Evolutionary conservation across 2,113 vertebrate species (phyloP).

Genomic region (Burhinus oedicnemus): DNA sequence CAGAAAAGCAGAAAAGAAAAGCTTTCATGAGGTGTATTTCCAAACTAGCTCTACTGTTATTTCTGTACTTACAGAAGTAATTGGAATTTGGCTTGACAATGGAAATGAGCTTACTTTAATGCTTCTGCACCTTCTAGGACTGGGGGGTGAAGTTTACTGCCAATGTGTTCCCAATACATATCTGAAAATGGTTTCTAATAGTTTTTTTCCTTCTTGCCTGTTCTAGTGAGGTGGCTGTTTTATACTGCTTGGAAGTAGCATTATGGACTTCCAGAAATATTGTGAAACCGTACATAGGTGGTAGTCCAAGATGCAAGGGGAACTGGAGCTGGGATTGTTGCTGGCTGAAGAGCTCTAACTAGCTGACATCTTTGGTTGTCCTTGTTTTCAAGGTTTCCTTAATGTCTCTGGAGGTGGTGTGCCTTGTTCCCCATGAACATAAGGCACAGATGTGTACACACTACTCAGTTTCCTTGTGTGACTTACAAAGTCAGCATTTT

Average conservation of each 20-base stretch:
- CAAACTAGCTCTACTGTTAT: not conserved
- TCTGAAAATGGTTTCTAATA: not conserved
- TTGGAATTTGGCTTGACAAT: not conserved
- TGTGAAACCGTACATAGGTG: not conserved
- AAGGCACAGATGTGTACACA: not conserved
- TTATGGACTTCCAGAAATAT: not conserved
- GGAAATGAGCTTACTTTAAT: not conserved
- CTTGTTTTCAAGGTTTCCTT: not conserved
- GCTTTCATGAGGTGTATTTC: not conserved
- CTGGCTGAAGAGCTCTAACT: not conserved
- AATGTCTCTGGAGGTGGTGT: not conserved
- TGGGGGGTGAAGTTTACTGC: not conserved
- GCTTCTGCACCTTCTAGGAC: not conserved
- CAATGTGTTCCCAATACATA: not conserved
- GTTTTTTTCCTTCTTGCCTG: not conserved
- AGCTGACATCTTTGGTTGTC: not conserved
- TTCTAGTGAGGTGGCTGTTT: not conserved
- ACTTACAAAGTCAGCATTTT: not conserved
- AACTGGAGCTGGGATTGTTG: not conserved
- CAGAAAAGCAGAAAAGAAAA: not conserved
- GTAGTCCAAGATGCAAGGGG: too few relatives aligned
- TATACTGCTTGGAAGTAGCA: not conserved
- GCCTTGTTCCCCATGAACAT: not conserved
- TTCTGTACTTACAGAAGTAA: not conserved
- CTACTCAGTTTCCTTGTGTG: not conserved